A percentile compares a stretch with the other conserved stretches of the same genome.
Evolutionary conservation across 30 jellyfish, hydroid and myxozoan genomes (phyloP).

Genomic region (Aurelia sp.): DNA sequence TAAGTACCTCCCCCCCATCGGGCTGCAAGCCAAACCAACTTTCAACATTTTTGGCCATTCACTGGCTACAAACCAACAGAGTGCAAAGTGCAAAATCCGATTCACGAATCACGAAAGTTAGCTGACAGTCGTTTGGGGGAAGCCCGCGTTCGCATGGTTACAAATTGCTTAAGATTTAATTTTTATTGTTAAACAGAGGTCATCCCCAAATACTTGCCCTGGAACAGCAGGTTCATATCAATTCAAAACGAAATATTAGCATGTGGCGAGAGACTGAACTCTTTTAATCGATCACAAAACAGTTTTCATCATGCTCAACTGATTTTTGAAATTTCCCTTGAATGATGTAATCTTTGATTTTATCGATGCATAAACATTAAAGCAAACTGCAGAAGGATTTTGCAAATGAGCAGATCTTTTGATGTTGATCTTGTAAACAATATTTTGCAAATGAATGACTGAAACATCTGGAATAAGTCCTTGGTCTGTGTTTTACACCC

Average conservation of each 20-base stretch:
- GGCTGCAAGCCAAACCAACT: too few species aligned
- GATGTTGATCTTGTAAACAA: slow-evolving; percentile 34
- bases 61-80: too few species aligned
- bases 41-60: too few species aligned
- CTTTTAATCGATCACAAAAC: background rate
- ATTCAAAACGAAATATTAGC: slow-evolving; percentile 37
- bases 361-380: background rate
- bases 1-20: too few species aligned
- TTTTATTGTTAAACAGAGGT: slow-evolving; percentile 20
- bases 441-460: slow-evolving; percentile 46
- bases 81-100: too few species aligned
- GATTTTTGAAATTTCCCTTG: background rate
- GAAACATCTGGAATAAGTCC: slow-evolving; percentile 55
- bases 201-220: slow-evolving; percentile 35
- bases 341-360: background rate
- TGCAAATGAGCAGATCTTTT: slow-evolving; percentile 25
- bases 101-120: too few species aligned
- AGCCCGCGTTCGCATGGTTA: slow-evolving; percentile 1
- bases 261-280: slow-evolving; percentile 15
- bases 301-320: background rate
- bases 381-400: background rate
- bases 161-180: slow-evolving; percentile 48
- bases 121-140: too few species aligned
- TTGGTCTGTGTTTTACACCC: slow-evolving; percentile 52
- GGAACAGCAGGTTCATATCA: slow-evolving; percentile 58